Evolutionary conservation across 2,797 vertebrate species (phyloP), one percentile per base, ranked within the genome.

Genomic region (Coreius guichenoti): DNA sequence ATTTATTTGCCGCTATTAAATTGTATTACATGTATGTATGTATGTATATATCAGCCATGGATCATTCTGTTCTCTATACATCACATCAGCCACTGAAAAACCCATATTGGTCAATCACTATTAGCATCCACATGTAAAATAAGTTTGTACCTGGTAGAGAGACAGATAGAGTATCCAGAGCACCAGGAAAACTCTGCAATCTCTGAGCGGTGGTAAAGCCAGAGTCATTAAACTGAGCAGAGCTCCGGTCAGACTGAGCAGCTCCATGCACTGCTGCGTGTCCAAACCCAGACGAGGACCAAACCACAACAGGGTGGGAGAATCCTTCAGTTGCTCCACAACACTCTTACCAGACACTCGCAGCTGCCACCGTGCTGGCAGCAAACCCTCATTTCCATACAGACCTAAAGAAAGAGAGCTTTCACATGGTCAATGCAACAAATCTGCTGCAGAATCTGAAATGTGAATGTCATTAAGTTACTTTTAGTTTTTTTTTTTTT

Each of bases 281-380:
- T 98, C 97, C 92, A 99, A 88, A 23, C 97, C 96, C 7, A 98
- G 89, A 0, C 0, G 85, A 0, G 98, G 97, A 0, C 96, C 92
- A 0, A 98, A 91, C 98, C 97, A 99, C 81, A 99, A 93, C 23
- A 99, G 92, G 0, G 96, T 97, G 47, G 98, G 98, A 0, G 91
- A 91, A 81, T 96, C 95, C 89, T 91, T 92, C 61, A 98, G 88
- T 90, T 95, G 97, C 51, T 97, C 96, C 94, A 92, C 88, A 36
- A 96, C 88, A n/a, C 95, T 87, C 87, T 95, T 97, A 43, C 97
- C 97, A 0, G 91, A 94, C 29, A 96, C 94, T 0, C 96, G 94
- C 67, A 98, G 92, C 89, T 93, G 94, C 91, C 88, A 92, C 4
- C 97, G 94, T 0, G 96, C 96, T 0, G 98, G 97, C 2, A 98